These are phyloP conservation scores for Trissoscelio sp. DNA, from an alignment of 2,888 invertebrate species.

Conservation along the genomic window DNA sequence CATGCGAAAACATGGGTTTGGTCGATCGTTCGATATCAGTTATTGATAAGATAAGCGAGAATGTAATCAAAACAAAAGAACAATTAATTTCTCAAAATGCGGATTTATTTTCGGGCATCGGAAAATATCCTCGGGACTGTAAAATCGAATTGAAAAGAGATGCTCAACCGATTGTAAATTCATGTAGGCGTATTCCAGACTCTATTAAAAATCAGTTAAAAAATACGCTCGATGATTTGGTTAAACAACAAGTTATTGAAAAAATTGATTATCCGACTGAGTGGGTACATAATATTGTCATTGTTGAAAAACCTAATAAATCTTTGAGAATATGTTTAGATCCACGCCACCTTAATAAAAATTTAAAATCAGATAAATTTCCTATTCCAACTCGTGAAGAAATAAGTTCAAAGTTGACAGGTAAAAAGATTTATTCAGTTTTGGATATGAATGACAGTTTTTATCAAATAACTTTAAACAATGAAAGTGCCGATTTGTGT, in stretches of 20 bases:
- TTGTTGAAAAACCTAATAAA: slow-evolving; percentile 43
- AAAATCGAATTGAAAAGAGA: background rate
- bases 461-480: slow-evolving; percentile 59
- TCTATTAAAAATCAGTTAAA: slow-evolving; percentile 23
- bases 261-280: slow-evolving; percentile 39
- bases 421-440: slow-evolving; percentile 52
- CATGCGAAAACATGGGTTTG: background rate
- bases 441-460: slow-evolving; percentile 66
- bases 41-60: background rate
- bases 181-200: slow-evolving; percentile 16
- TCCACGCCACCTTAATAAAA: slow-evolving; percentile 21
- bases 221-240: background rate
- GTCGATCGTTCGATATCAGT: background rate
- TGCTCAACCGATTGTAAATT: slow-evolving; percentile 14
- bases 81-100: background rate
- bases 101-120: background rate
- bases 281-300: slow-evolving; percentile 52
- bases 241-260: slow-evolving; percentile 28
- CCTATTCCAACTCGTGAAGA: slow-evolving; percentile 45
- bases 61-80: background rate
- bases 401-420: slow-evolving; percentile 31
- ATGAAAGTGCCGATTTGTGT: slow-evolving; percentile 52
- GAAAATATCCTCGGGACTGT: background rate
- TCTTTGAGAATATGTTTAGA: slow-evolving; percentile 52
- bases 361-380: slow-evolving; percentile 33